Conservation (phyloP, 2,113 vertebrate genomes). For the Centropus bengalensis region DNA sequence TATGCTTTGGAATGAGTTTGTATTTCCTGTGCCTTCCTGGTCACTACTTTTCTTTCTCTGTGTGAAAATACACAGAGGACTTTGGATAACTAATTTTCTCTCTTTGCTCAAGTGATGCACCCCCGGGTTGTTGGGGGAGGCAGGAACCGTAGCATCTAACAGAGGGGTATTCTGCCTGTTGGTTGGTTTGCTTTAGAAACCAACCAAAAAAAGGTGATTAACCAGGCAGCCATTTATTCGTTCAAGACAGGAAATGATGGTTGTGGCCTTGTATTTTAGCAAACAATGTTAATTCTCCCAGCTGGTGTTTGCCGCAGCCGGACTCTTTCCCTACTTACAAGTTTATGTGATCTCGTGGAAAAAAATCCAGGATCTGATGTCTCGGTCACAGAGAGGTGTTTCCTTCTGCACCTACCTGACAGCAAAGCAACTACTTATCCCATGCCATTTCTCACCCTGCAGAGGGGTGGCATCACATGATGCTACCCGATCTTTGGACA, state of each 20-base stretch:
- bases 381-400: background rate
- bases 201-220: background rate
- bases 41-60: background rate
- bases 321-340: background rate
- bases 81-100: background rate
- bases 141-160: background rate
- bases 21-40: background rate
- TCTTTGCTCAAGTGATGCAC: background rate
- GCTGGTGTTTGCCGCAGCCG: constrained; percentile 38
- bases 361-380: background rate
- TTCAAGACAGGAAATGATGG: constrained; percentile 17
- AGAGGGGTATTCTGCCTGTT: background rate
- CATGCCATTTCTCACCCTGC: background rate
- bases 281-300: constrained; percentile 46
- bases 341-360: background rate
- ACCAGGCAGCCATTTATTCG: background rate
- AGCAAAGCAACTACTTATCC: background rate
- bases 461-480: background rate
- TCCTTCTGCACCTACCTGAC: background rate
- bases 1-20: background rate
- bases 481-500: background rate
- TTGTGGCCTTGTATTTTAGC: constrained; percentile 26
- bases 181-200: background rate
- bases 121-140: background rate
- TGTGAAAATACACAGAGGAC: background rate